Percentiles rank a stretch among this genome's conserved stretches.
Conservation (phyloP, 2,888 invertebrate genomes). For the Notocelia uddmanniana region DNA sequence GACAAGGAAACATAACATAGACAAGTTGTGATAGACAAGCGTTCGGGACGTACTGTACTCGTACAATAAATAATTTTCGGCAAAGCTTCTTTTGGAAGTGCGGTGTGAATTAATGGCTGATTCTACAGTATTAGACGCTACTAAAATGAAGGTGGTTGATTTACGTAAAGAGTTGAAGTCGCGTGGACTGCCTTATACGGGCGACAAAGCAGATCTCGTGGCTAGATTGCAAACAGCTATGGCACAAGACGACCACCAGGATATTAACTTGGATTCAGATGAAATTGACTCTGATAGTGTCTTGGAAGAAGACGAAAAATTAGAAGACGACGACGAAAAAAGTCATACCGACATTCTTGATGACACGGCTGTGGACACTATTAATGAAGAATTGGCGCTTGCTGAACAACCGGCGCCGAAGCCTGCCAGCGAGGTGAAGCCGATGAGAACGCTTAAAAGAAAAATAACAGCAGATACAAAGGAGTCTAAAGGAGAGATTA, state of each 20-base stretch:
- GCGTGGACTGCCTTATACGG: conserved; percentile 89
- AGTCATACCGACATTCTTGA: conserved; percentile 75
- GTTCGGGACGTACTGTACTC: too few relatives aligned
- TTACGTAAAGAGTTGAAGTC: conserved; percentile 93
- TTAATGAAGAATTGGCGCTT: conserved; percentile 75
- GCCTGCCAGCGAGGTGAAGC: conserved; percentile 61
- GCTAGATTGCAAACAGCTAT: conserved; percentile 89
- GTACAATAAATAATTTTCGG: background rate
- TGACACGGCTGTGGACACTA: conserved; percentile 70
- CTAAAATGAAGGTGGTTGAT: conserved; percentile 91
- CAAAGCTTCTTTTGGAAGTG: background rate
- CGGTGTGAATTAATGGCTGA: conserved; percentile 55
- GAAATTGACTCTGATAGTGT: conserved; percentile 84
- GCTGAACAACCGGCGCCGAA: conserved; percentile 63
- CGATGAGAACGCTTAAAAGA: conserved; percentile 68
- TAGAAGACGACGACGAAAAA: conserved; percentile 85
- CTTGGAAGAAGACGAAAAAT: conserved; percentile 83
- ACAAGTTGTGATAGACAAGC: too few relatives aligned
- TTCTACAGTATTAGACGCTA: conserved; percentile 64
- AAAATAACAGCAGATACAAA: conserved; percentile 66
- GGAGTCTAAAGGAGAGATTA: conserved; percentile 61
- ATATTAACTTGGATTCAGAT: conserved; percentile 77
- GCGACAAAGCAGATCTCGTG: conserved; percentile 93
- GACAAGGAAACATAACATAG: too few relatives aligned
- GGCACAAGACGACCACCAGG: conserved; percentile 75